phyloP scores from a whole-genome alignment of 1,140 invertebrate species.

The Hypothenemus hampei region DNA sequence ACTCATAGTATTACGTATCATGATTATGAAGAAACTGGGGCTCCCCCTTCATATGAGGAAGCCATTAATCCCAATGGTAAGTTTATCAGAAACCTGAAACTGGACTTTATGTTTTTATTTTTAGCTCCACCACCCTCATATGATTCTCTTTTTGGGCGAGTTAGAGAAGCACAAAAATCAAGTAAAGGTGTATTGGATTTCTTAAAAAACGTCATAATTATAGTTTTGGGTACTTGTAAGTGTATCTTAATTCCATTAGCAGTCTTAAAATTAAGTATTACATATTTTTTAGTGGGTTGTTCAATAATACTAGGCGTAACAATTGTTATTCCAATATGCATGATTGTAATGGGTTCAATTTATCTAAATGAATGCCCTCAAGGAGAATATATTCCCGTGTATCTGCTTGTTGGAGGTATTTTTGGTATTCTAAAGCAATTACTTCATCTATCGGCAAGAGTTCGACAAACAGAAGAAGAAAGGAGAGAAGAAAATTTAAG shows the following conservation, averaged over 20 bases:
- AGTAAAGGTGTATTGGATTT: slow-evolving; percentile 59
- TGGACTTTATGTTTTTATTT: slow-evolving; percentile 13
- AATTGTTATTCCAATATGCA: slow-evolving; percentile 59
- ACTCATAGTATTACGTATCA: too few species aligned
- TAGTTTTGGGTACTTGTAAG: slow-evolving; percentile 61
- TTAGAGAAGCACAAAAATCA: slow-evolving; percentile 56
- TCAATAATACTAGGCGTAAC: slow-evolving; percentile 58
- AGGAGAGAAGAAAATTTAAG: slow-evolving; percentile 52
- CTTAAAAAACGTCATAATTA: slow-evolving; percentile 56
- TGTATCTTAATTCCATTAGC: slow-evolving; percentile 19
- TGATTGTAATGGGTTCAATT: slow-evolving; percentile 61
- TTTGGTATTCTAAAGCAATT: slow-evolving; percentile 61
- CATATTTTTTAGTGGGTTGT: slow-evolving; percentile 55
- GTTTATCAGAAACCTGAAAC: not conserved
- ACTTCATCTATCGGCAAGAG: slow-evolving; percentile 52
- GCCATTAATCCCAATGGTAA: slow-evolving; percentile 56
- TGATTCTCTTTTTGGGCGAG: slow-evolving; percentile 61
- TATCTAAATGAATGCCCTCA: slow-evolving; percentile 62
- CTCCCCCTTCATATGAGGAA: slow-evolving; percentile 55
- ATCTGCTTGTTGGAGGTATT: slow-evolving; percentile 60
- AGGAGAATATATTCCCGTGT: slow-evolving; percentile 64
- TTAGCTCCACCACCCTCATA: slow-evolving; percentile 63
- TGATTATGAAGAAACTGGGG: slow-evolving; percentile 38
- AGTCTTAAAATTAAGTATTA: not conserved
- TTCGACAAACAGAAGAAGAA: slow-evolving; percentile 50